These are phyloP conservation scores for Scaptomyza hsui DNA, from an alignment of 1,140 invertebrate genomes.

Conservation along the genomic window DNA sequence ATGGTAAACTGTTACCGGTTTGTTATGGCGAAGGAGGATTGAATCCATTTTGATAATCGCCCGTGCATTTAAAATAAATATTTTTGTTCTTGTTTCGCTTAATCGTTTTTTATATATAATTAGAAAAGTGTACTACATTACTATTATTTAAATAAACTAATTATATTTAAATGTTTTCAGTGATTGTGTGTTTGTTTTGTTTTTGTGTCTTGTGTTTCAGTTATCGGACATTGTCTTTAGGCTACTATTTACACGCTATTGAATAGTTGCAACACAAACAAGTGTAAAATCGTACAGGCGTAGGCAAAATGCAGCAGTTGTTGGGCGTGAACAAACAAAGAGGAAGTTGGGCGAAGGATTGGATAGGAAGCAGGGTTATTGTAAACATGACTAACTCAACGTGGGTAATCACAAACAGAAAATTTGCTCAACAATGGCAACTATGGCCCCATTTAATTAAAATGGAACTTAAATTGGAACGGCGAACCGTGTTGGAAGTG, in stretches of 20 bases:
- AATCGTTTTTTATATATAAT: slow-evolving; percentile 66
- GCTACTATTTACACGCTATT: slow-evolving; percentile 76
- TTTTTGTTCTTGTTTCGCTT: slow-evolving; percentile 24
- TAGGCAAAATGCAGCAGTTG: slow-evolving; percentile 13
- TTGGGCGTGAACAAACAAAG: slow-evolving; percentile 5
- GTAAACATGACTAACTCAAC: slow-evolving; percentile 26
- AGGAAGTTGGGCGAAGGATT: neutral
- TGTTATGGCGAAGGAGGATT: too few species aligned
- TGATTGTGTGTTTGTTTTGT: slow-evolving; percentile 52
- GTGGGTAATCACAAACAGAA: slow-evolving; percentile 55
- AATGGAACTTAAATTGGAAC: slow-evolving; percentile 99
- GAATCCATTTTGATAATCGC: neutral
- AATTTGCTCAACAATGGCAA: slow-evolving; percentile 50
- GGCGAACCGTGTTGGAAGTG: slow-evolving; percentile 94
- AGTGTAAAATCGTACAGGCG: slow-evolving; percentile 60
- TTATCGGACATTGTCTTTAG: slow-evolving; percentile 61
- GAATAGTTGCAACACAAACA: slow-evolving; percentile 58
- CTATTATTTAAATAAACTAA: slow-evolving; percentile 78
- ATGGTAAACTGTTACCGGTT: too few species aligned
- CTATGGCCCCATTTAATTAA: slow-evolving; percentile 86
- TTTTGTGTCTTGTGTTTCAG: slow-evolving; percentile 58
- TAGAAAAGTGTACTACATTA: slow-evolving; percentile 82
- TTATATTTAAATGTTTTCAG: slow-evolving; percentile 70
- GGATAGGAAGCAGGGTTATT: neutral
- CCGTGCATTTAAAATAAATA: neutral